phyloP scores from a whole-genome alignment of 2,888 invertebrate genomes.

The Drosophila tanythrix region DNA sequence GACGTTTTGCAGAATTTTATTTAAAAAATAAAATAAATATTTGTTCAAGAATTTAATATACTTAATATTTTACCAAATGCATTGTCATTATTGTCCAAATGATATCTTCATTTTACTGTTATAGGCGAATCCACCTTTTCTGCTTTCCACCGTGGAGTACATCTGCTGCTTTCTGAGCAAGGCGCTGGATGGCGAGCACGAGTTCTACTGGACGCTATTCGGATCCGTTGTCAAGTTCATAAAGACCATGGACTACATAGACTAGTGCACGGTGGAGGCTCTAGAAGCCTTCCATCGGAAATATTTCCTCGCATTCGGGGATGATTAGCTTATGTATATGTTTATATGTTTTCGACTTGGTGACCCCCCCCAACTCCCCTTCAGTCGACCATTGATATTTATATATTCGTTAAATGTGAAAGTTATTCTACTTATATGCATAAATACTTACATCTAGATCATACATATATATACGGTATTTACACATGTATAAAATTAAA shows the following conservation, averaged over 20 bases:
- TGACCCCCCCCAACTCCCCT: background rate
- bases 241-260: conserved; percentile 92
- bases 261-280: conserved; percentile 34
- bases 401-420: conserved; percentile 20
- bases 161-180: conserved; percentile 96
- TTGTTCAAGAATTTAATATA: background rate
- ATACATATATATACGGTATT: conserved; percentile 27
- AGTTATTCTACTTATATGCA: conserved; percentile 19
- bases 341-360: conserved; percentile 23
- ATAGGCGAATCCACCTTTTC: conserved; percentile 96
- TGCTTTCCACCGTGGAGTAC: conserved; percentile 97
- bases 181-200: conserved; percentile 94
- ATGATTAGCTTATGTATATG: conserved; percentile 16
- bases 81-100: background rate
- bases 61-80: background rate
- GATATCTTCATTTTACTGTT: conserved; percentile 42
- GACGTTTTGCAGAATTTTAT: too few relatives aligned
- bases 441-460: conserved; percentile 6
- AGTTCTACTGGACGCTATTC: conserved; percentile 99
- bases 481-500: conserved; percentile 27
- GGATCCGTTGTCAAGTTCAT: conserved; percentile 98
- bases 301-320: conserved; percentile 25
- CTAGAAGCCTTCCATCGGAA: conserved; percentile 14
- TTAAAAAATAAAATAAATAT: too few relatives aligned
- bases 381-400: conserved; percentile 26